A percentile compares a stretch with the other conserved stretches of the same genome.
Conservation (phyloP, 2,113 vertebrate species). For the Oenanthe melanoleuca region DNA sequence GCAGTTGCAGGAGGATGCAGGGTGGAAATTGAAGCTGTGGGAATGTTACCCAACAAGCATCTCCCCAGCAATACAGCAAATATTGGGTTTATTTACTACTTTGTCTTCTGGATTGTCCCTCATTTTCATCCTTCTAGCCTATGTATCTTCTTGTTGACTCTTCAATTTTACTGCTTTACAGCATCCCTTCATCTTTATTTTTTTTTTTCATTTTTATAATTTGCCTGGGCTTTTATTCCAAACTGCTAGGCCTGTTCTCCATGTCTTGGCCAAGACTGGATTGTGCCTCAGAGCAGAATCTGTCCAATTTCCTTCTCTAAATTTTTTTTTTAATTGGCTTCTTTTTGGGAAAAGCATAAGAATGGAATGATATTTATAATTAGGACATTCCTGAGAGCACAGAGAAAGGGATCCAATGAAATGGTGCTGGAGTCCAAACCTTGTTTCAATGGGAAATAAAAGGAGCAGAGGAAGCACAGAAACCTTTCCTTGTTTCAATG, state of each 20-base stretch:
- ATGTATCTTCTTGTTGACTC: neutral
- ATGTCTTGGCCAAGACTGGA: neutral
- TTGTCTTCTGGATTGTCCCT: neutral
- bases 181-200: neutral
- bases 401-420: neutral
- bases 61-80: neutral
- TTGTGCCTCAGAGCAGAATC: neutral
- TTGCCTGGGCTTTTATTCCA: neutral
- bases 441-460: neutral
- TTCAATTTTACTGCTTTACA: neutral
- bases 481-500: neutral
- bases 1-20: neutral
- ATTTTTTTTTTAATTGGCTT: neutral
- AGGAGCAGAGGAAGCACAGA: neutral
- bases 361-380: neutral
- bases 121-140: neutral
- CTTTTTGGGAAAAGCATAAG: neutral
- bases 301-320: neutral
- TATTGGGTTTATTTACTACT: neutral
- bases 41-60: neutral
- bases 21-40: neutral
- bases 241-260: neutral
- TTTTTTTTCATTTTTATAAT: neutral
- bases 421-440: neutral
- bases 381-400: neutral